Evolutionary conservation across 2,113 vertebrate genomes (phyloP).

Genomic region (Petromus typicus): DNA sequence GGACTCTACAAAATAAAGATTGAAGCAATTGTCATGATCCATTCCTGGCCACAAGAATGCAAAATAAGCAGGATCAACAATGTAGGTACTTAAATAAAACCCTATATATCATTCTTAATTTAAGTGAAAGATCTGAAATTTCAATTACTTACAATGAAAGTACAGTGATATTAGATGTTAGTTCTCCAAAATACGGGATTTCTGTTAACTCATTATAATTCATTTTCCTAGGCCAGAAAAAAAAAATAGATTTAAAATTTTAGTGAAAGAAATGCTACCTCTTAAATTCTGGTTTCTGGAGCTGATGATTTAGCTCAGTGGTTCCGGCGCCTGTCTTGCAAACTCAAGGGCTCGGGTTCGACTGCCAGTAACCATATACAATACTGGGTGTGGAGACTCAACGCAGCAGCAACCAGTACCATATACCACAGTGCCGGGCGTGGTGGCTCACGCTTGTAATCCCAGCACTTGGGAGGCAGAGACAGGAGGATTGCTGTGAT

Average conservation of each 20-base stretch:
- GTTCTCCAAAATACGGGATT: constrained; percentile 94
- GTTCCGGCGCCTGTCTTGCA: too few relatives aligned
- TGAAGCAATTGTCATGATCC: background rate
- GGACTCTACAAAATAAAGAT: constrained; percentile 86
- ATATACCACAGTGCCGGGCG: too few relatives aligned
- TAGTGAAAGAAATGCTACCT: constrained; percentile 45
- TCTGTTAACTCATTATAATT: constrained; percentile 96
- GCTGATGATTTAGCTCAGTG: too few relatives aligned
- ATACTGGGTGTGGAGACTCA: too few relatives aligned
- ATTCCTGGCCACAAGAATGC: constrained; percentile 27
- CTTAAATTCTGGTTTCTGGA: constrained; percentile 57
- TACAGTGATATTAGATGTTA: constrained; percentile 93
- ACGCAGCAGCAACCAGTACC: too few relatives aligned
- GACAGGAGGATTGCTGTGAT: too few relatives aligned
- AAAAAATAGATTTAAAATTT: constrained; percentile 64
- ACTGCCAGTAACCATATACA: too few relatives aligned
- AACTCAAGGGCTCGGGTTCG: too few relatives aligned
- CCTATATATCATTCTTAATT: constrained; percentile 36
- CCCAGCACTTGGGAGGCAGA: too few relatives aligned
- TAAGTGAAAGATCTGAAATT: constrained; percentile 61
- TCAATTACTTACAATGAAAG: constrained; percentile 94
- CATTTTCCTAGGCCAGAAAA: constrained; percentile 90
- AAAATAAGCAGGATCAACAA: background rate
- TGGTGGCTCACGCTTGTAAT: too few relatives aligned
- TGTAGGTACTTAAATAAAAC: background rate